Evolutionary conservation across 2,888 invertebrate species (phyloP).

Genomic region (Leptinotarsa tumamoca): DNA sequence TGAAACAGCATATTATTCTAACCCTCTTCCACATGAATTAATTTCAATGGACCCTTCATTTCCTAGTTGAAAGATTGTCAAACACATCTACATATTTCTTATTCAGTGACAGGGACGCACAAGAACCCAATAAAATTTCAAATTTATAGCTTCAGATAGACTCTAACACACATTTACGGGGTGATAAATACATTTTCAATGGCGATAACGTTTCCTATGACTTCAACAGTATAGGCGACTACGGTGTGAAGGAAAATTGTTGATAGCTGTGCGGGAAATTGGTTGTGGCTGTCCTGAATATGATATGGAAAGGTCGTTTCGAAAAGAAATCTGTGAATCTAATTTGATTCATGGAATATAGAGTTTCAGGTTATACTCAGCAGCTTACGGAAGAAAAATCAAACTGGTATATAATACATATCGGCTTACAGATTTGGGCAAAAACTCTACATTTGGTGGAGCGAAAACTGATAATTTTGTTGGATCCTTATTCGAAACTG

Average conservation of each 20-base stretch:
- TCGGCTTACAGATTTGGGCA: no score
- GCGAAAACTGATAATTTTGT: no score
- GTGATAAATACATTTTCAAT: constrained; percentile 27
- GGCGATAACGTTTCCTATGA: constrained; percentile 15
- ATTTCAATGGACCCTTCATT: constrained; percentile 1
- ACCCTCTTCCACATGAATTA: background rate
- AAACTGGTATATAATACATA: no score
- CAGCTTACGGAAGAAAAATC: no score
- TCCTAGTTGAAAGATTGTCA: constrained; percentile 15
- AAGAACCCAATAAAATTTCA: constrained; percentile 27
- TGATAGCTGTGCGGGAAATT: background rate
- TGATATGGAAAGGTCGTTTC: background rate
- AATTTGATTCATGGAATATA: background rate
- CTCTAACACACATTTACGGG: constrained; percentile 25
- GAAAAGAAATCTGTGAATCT: background rate
- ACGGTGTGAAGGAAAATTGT: constrained; percentile 10
- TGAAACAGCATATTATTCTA: background rate
- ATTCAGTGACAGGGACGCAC: constrained; percentile 7
- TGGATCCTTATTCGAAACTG: no score
- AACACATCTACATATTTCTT: constrained; percentile 17
- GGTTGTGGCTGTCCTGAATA: background rate
- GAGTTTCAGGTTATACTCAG: no score
- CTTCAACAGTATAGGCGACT: constrained; percentile 7
- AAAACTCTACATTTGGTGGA: no score
- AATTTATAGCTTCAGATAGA: constrained; percentile 23